Percentiles rank a stretch among this genome's conserved stretches.
Evolutionary conservation across 2,888 invertebrate species (phyloP).

Genomic region (Reticulitermes lucifugus): DNA sequence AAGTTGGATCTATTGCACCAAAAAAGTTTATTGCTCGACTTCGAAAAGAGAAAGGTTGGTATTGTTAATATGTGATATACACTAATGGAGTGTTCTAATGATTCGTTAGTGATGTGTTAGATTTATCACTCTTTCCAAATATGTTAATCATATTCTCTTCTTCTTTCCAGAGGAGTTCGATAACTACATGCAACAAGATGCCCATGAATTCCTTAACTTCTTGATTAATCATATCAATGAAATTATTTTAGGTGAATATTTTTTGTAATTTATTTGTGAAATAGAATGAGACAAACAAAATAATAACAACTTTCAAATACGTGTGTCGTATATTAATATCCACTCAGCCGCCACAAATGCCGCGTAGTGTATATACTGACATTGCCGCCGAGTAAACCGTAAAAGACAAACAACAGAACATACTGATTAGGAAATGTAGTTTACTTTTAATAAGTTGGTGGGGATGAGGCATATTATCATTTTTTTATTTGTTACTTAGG

Average conservation of each 20-base stretch:
- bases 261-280: not conserved
- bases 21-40: conserved; percentile 99
- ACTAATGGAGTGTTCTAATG: not conserved
- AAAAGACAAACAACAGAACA: too few species aligned
- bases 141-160: conserved; percentile 53
- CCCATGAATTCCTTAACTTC: conserved; percentile 99
- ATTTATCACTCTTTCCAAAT: not conserved
- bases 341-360: too few species aligned
- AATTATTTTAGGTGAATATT: conserved; percentile 87
- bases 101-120: not conserved
- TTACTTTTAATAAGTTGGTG: too few species aligned
- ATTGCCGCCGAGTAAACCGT: too few species aligned
- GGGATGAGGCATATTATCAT: too few species aligned
- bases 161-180: conserved; percentile 93
- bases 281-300: too few species aligned
- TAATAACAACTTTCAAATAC: too few species aligned
- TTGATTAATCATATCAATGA: conserved; percentile 98
- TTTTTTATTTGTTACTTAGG: too few species aligned
- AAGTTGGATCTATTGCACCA: conserved; percentile 98
- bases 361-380: too few species aligned
- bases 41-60: conserved; percentile 95
- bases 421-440: too few species aligned
- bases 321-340: too few species aligned
- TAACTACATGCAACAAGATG: conserved; percentile 99
- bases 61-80: not conserved